Evolutionary conservation across 2,113 vertebrate species (phyloP), one percentile per base, ranked within the genome.

Genomic region (Sturnus vulgaris): DNA sequence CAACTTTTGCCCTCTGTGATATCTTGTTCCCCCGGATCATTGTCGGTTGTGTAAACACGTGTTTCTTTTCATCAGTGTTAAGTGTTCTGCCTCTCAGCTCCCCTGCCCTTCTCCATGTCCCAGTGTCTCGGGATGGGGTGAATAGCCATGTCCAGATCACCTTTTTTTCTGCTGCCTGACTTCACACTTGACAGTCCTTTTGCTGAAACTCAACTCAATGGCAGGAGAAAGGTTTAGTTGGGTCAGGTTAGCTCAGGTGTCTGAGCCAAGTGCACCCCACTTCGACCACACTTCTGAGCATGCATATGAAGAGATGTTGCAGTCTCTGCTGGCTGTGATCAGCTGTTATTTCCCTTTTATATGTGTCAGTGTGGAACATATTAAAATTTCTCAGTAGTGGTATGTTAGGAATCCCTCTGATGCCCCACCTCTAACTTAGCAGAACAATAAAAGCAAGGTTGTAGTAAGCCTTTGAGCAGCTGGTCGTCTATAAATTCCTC

Each of bases 261-360:
- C 42, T 11, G 37, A 44, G 69, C 23, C 65, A 49, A 76, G 60
- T 49, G 30, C 37, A 82, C 69, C 72, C 70, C 75, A 15, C 44
- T 86, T 72, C 63, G 52, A 59, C 69, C 75, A 59, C 0, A 10
- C 40, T 88, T 94, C 40, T 84, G 39, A 86, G 63, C 78, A 50
- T 68, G 55, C n/a, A 19, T 71, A 59, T 12, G 52, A 88, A 89
- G 95, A 82, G 96, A 97, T 84, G 71, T 87, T 97, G 93, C 93
- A 84, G 94, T 84, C 95, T 96, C 92, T 17, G 42, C 91, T 97
- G 96, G 88, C 96, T 97, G 81, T 97, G 97, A 98, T 98, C 98
- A 98, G 98, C 98, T 98, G 98, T 98, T 98, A 98, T 98, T 98
- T 98, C 98, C 97, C 98, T 98, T 98, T 98, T 94, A 97, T 98